A percentile compares a stretch with the other conserved stretches of the same genome.
Evolutionary conservation across 2,888 invertebrate genomes (phyloP).

Genomic region (Leucoma salicis): DNA sequence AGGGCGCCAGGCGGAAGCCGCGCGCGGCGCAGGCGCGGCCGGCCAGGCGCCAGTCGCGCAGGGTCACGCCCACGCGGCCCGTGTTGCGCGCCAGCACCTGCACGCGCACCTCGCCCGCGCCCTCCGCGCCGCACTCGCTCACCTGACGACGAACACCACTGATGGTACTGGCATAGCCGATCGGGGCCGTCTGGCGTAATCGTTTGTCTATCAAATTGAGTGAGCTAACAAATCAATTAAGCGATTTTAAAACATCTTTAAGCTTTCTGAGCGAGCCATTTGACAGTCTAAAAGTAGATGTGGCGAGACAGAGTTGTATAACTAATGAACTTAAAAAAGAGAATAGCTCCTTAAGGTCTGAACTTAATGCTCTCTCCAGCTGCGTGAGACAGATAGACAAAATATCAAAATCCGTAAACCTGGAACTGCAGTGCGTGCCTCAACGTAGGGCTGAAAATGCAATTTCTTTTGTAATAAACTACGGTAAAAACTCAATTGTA

Average conservation of each 20-base stretch:
- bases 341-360: not conserved
- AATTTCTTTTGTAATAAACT: not conserved
- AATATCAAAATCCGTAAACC: too few species aligned
- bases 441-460: not conserved
- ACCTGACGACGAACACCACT: too few species aligned
- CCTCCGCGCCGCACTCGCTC: slow-evolving; percentile 79
- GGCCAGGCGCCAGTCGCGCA: slow-evolving; percentile 70
- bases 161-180: too few species aligned
- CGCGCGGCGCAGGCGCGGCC: slow-evolving; percentile 57
- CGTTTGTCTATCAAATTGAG: not conserved
- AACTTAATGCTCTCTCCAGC: not conserved
- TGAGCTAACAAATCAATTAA: not conserved
- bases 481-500: too few species aligned
- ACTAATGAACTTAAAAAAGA: not conserved
- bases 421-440: not conserved
- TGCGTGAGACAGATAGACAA: not conserved
- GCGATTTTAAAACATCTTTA: not conserved
- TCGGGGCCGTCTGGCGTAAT: too few species aligned
- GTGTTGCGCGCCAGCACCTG: slow-evolving; percentile 85
- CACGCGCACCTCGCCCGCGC: slow-evolving; percentile 80
- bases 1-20: slow-evolving; percentile 61
- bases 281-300: not conserved
- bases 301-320: not conserved
- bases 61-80: slow-evolving; percentile 92
- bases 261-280: not conserved